Conservation (phyloP, 2,888 invertebrate species). For the Chrysodeixis includens region DNA sequence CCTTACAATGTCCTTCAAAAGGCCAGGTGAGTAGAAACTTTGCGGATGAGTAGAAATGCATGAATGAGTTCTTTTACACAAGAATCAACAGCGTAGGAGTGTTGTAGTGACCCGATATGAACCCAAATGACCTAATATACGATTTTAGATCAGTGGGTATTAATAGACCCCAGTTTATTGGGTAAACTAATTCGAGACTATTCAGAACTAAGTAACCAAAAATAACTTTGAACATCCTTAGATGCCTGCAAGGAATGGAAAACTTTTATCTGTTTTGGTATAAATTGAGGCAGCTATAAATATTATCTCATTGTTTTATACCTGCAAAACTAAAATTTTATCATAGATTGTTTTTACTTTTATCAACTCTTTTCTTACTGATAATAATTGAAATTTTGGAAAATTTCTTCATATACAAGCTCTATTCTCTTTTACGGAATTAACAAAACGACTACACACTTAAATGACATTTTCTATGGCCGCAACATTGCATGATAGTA, state of each 20-base stretch:
- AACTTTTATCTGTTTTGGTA: background rate
- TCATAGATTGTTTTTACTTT: too few relatives aligned
- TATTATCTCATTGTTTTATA: too few relatives aligned
- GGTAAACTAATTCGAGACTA: too few relatives aligned
- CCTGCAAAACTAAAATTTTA: too few relatives aligned
- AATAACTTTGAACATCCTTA: background rate
- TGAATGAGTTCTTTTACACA: background rate
- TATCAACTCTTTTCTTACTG: too few relatives aligned
- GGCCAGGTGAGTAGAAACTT: slow-evolving; percentile 1
- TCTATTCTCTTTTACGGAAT: too few relatives aligned
- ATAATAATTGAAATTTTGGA: too few relatives aligned
- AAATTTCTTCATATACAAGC: too few relatives aligned
- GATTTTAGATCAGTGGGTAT: background rate
- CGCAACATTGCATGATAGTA: too few relatives aligned
- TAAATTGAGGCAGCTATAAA: background rate
- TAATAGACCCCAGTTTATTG: too few relatives aligned
- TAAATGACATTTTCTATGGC: too few relatives aligned
- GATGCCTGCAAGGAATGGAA: background rate
- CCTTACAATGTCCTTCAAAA: slow-evolving; percentile 2
- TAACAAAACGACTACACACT: too few relatives aligned
- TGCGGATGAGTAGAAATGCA: background rate
- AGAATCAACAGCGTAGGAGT: background rate
- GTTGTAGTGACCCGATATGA: background rate
- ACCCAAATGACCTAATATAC: background rate
- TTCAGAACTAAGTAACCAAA: background rate